Evolutionary conservation across 2,797 vertebrate genomes (phyloP).

Genomic region (Clamator glandarius): DNA sequence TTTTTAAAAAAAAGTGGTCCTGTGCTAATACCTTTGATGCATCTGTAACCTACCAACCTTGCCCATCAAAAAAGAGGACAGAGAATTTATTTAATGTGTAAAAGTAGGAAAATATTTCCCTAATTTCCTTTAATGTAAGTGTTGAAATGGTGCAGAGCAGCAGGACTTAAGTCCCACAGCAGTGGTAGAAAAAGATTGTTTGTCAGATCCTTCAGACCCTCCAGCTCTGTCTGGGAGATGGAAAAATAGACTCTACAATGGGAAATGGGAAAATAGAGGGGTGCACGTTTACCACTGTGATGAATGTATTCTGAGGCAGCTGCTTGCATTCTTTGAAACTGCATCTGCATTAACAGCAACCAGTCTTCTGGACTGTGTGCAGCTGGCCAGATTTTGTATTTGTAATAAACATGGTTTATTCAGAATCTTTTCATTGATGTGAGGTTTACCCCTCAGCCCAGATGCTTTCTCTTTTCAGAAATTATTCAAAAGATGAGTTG

Average conservation of each 20-base stretch:
- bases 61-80: neutral
- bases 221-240: neutral
- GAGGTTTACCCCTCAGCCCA: neutral
- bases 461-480: neutral
- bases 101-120: neutral
- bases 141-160: neutral
- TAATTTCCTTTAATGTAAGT: neutral
- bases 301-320: neutral
- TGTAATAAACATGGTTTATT: neutral
- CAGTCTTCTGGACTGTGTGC: neutral
- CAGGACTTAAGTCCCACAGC: neutral
- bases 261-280: neutral
- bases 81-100: neutral
- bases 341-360: neutral
- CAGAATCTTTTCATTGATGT: neutral
- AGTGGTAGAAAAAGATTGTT: neutral
- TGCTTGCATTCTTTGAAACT: neutral
- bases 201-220: neutral
- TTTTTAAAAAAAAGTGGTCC: neutral
- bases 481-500: neutral
- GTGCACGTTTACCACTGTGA: neutral
- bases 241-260: neutral
- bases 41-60: neutral
- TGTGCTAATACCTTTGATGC: neutral
- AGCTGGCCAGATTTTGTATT: neutral